Evolutionary conservation across 2,113 vertebrate genomes (phyloP), one percentile per base, ranked within the genome.

Genomic region (Patagioenas fasciata): DNA sequence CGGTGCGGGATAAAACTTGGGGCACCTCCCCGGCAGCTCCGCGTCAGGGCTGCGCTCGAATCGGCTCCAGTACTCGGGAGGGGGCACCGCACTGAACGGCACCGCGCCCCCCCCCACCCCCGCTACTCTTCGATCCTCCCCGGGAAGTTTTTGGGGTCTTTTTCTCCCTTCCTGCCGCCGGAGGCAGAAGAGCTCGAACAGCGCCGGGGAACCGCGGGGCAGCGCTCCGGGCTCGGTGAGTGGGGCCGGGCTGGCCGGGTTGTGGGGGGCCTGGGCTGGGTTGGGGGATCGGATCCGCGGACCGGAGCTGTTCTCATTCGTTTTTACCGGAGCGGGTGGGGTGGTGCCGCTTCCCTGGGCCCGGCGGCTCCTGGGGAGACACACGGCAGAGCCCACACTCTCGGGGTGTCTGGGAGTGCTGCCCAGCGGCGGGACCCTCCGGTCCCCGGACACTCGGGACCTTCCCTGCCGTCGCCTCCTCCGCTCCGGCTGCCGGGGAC

Each of bases 1-100:
- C 73, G 88, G 92, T 65, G 93, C 70, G 92, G 87, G 94, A 95
- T 96, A 97, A 96, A 96, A 96, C 93, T 96, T 96, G 81, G 80
- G 85, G 96, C 96, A 69, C 96, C 96, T 96, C 96, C 96, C 95
- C 72, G 34, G 38, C 83, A 53, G 83, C 91, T 83, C 83, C 84
- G 93, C 92, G 89, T 85, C 83, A 89, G 79, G 94, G 70, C 70
- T 91, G 93, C 70, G 61, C 91, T 91, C 90, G 80, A 79, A 61
- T 67, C n/a, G 42, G 80, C 78, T 85, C 71, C 66, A 51, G 75
- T 13, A 58, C 85, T 86, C 81, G 5, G 58, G 69, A 78, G 73
- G 73, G 89, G 81, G 20, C 72, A 42, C 21, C 7, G n/a, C 32
- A 18, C 31, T 18, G 44, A 44, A 24, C 47, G 10, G 66, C 44